Evolutionary conservation across 2,797 vertebrate species (phyloP).

Genomic region (Buphagus erythrorhynchus): DNA sequence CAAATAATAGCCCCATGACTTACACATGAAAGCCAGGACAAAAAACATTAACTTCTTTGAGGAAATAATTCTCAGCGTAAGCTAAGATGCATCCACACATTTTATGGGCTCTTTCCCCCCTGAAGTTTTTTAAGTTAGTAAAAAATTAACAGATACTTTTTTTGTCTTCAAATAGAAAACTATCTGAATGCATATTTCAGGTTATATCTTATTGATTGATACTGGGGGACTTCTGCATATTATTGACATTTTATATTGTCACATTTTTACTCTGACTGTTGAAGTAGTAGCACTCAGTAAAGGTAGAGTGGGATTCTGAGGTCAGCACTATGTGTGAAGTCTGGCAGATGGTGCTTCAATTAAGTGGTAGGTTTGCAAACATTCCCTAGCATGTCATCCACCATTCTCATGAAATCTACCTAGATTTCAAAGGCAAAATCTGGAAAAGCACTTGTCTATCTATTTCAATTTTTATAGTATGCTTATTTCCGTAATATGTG

Average conservation of each 20-base stretch:
- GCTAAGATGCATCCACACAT: not conserved
- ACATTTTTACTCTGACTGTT: not conserved
- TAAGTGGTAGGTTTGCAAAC: not conserved
- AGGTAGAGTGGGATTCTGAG: not conserved
- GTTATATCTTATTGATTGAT: not conserved
- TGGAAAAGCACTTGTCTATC: not conserved
- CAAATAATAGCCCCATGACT: not conserved
- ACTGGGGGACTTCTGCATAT: not conserved
- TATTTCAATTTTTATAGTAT: not conserved
- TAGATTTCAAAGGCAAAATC: not conserved
- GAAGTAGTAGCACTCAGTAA: not conserved
- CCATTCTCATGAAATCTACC: not conserved
- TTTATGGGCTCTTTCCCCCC: not conserved
- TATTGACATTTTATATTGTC: not conserved
- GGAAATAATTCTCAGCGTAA: not conserved
- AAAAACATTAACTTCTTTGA: not conserved
- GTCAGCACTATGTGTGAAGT: not conserved
- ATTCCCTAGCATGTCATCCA: not conserved
- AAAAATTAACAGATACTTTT: not conserved
- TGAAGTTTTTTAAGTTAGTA: not conserved
- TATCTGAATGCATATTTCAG: not conserved
- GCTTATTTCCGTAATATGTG: not conserved
- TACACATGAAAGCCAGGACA: not conserved
- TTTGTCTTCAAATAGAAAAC: not conserved
- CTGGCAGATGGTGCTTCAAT: not conserved